Base-by-base conservation (phyloP, 2,888 invertebrate species). In the Leptothorax acervorum region DNA sequence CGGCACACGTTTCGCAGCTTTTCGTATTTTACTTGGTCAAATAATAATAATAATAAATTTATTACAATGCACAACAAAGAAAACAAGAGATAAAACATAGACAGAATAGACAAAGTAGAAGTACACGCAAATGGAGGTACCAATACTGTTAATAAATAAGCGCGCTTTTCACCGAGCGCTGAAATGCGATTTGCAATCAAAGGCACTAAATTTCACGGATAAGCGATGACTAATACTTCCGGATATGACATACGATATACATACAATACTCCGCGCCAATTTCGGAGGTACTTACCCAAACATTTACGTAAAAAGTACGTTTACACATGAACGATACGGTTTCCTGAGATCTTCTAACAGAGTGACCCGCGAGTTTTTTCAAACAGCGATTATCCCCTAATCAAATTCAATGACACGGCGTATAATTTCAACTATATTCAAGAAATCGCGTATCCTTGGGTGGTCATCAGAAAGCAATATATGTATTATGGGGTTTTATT, bases 291-390 rank as follows among this genome's bases (percentile, higher is more conserved):
- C 3, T 6, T 12, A 66, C 8, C 12, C 18, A 8, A n/a, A 55
- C 12, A n/a, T 45, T 66, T 68, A 68, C 8, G 18, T 55, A 78
- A n/a, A 5, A 78, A 68, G n/a, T 39, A 23, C 57, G 18, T 45
- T 63, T 55, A 8, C 8, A 68, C 11, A 31, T 4, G 8, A 28
- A 35, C 11, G 15, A 35, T 6, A 5, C 8, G 42, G 3, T 74
- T 62, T 62, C n/a, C 11, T 57, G n/a, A 12, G 5, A 12, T 35
- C n/a, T 35, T 18, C 35, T 3, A 4, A 53, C 23, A n/a, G 39
- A 42, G 15, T 51, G 45, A 75, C 48, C 35, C 31, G 8, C 39
- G 12, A 62, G 5, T 12, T 63, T 62, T 51, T 15, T 9, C 48
- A 23, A 74, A 74, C 9, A 2, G n/a, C 6, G 15, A 75, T 75